Evolutionary conservation across 2,888 invertebrate genomes (phyloP), one percentile per base, ranked within the genome.

Genomic region (Suillia variegata): DNA sequence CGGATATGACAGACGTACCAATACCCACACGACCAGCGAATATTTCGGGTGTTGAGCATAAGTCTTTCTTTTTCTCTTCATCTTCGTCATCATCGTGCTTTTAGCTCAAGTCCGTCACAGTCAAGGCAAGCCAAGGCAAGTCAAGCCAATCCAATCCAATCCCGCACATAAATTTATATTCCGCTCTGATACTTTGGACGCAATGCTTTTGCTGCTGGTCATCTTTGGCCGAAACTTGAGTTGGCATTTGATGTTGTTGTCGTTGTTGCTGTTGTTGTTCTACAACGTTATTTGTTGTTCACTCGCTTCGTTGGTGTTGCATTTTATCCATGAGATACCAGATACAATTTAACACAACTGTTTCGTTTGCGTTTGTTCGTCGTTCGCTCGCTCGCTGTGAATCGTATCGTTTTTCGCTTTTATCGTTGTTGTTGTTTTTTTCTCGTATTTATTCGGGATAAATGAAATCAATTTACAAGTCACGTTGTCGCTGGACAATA

Each of bases 391-490:
- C 33, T 13, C 33, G 10, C 33, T 33, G 8, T 33, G 45, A 10
- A 6, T 45, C 15, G n/a, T 6, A 6, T 15, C 5, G n/a, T 45
- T 15, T 45, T 31, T 31, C 31, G 5, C 6, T 45, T 45, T 45
- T 45, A 13, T 33, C 13, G 33, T 13, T 33, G 33, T 13, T 33
- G 10, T n/a, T 45, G 45, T n/a, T n/a, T 45, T n/a, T n/a, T 61
- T 62, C 62, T 60, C n/a, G n/a, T n/a, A n/a, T n/a, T n/a, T n/a
- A n/a, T n/a, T n/a, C n/a, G n/a, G 53, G 58, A 69, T 70, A 76
- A 78, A 78, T 78, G 75, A 78, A 78, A 77, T 78, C 76, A 78
- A 75, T 78, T 78, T 71, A 74, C 78, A 77, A 77, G 79, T 78
- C 78, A 78, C 78, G 78, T 78, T 77, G 73, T 70, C 73, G 75